Base-by-base conservation (phyloP, 2,113 vertebrate genomes). In the Oryzias javanicus region DNA sequence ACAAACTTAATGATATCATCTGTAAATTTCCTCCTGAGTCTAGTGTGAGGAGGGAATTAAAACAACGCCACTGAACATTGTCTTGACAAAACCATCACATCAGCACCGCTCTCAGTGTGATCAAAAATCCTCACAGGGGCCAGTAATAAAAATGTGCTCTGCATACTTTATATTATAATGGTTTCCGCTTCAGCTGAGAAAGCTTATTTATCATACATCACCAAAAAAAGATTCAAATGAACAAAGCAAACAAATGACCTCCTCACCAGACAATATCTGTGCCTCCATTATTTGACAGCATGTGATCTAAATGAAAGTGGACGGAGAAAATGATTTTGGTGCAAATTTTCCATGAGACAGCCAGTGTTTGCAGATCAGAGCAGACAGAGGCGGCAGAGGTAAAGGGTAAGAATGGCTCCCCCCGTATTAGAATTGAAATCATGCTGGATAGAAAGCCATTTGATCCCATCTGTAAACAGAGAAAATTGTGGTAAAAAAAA, bases 171-270 rank as follows among this genome's bases (percentile, higher is more conserved):
- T 58, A 29, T 42, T 22, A 18, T 42, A 35, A 70, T 52, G 10
- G 14, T 13, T 64, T 67, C 16, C 42, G 41, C 10, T 49, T 18
- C 6, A 25, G 19, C 49, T 42, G 35, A 51, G 66, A 74, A 55
- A 41, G n/a, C 17, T 14, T 49, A 54, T 72, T 71, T 35, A 25
- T 13, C 40, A 17, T 10, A 7, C 57, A 44, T 14, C 42, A 44
- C 19, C n/a, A 18, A 47, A 46, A 46, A n/a, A 47, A 44, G 41
- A 40, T 49, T 70, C 64, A 67, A 29, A 64, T 52, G 49, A 82
- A 78, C 53, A 76, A 76, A 76, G 55, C 60, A 77, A 80, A 76
- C 52, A 67, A 72, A 74, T 72, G 59, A 80, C 51, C 57, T 63
- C 22, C 40, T 67, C 55, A 67, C 42, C 35, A 40, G 53, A 46